These are phyloP conservation scores for Eulemur mongoz DNA, from an alignment of 2,797 vertebrate genomes.

Conservation along the genomic window DNA sequence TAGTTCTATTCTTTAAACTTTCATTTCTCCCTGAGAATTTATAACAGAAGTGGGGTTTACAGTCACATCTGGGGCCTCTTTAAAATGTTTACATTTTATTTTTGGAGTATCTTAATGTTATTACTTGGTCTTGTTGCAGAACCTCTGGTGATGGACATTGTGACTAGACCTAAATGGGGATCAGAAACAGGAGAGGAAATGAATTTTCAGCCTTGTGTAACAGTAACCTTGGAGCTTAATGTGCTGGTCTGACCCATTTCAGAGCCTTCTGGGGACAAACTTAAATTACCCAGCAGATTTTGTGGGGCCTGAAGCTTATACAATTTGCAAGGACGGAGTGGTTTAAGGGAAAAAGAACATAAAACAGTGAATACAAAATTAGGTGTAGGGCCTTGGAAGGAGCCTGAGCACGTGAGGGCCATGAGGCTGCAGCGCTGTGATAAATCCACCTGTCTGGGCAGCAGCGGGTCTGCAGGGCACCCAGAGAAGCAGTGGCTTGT, in stretches of 20 bases:
- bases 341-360: conserved; percentile 8
- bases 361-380: conserved; percentile 11
- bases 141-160: not conserved
- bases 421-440: not conserved
- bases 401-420: not conserved
- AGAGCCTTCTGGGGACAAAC: not conserved
- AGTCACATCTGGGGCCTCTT: not conserved
- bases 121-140: not conserved
- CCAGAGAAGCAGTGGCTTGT: not conserved
- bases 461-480: not conserved
- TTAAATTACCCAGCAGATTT: not conserved
- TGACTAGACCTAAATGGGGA: not conserved
- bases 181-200: not conserved
- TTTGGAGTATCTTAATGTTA: not conserved
- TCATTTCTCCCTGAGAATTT: conserved; percentile 14
- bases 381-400: not conserved
- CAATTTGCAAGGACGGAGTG: not conserved
- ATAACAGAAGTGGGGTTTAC: not conserved
- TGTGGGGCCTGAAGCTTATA: not conserved
- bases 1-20: not conserved
- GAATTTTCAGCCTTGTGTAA: not conserved
- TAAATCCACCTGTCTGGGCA: not conserved
- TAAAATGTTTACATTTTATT: not conserved
- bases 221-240: not conserved
- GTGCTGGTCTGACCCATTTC: not conserved